These are phyloP conservation scores for Clivina fossor DNA, from an alignment of 2,888 invertebrate species.

Conservation along the genomic window DNA sequence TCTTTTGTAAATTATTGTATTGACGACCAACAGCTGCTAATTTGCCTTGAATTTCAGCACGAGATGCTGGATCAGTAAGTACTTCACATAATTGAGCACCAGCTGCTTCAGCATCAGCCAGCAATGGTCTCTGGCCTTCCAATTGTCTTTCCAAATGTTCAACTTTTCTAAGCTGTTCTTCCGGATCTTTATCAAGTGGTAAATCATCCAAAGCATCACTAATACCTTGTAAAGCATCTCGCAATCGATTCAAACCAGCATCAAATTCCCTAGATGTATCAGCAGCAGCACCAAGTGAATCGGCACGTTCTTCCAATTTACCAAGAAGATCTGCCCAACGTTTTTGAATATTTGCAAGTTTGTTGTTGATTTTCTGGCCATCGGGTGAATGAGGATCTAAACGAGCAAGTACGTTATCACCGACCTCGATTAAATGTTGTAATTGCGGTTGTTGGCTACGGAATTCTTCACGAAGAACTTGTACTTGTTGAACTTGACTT, in stretches of 20 bases:
- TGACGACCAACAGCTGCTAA: constrained; percentile 83
- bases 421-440: constrained; percentile 80
- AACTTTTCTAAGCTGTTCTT: constrained; percentile 83
- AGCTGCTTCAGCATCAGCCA: constrained; percentile 87
- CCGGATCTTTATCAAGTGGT: constrained; percentile 78
- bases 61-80: constrained; percentile 85
- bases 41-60: constrained; percentile 88
- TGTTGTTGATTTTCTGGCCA: constrained; percentile 67
- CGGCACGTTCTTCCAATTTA: constrained; percentile 85
- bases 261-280: constrained; percentile 93
- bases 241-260: constrained; percentile 77
- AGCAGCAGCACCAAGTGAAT: constrained; percentile 85
- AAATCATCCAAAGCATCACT: constrained; percentile 85
- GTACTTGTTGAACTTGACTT: constrained; percentile 92
- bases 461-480: constrained; percentile 94
- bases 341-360: constrained; percentile 70
- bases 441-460: constrained; percentile 89
- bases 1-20: constrained; percentile 85
- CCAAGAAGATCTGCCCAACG: constrained; percentile 79
- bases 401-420: constrained; percentile 69
- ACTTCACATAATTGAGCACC: constrained; percentile 86
- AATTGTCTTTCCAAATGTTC: constrained; percentile 85
- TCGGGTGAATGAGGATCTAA: constrained; percentile 61
- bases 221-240: constrained; percentile 85
- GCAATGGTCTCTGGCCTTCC: constrained; percentile 83